These are phyloP conservation scores for Halcyon malimbica DNA, from an alignment of 2,113 vertebrate genomes.

Conservation along the genomic window DNA sequence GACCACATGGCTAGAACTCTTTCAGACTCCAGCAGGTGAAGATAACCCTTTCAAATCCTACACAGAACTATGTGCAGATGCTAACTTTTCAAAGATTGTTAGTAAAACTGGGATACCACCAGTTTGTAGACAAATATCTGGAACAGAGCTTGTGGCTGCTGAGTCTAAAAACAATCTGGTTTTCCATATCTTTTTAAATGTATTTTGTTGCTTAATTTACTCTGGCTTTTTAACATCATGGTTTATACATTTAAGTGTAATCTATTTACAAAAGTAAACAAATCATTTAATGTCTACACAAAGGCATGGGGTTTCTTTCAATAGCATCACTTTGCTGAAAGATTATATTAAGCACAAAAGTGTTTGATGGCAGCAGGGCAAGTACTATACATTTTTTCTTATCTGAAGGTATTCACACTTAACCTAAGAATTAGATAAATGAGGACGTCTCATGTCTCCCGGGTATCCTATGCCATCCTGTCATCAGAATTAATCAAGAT, in stretches of 20 bases:
- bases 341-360: neutral
- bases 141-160: neutral
- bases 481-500: slow-evolving; percentile 68
- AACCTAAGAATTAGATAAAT: slow-evolving; percentile 65
- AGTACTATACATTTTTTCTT: slow-evolving; percentile 50
- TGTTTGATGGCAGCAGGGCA: slow-evolving; percentile 55
- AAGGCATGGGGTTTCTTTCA: neutral
- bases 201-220: neutral
- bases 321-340: neutral
- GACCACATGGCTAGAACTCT: neutral
- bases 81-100: neutral
- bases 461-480: slow-evolving; percentile 59
- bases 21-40: neutral
- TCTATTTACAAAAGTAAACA: neutral
- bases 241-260: neutral
- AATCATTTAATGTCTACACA: neutral
- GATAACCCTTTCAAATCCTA: slow-evolving; percentile 26
- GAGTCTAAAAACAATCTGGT: neutral
- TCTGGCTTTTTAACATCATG: neutral
- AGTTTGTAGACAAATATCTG: neutral
- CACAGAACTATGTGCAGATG: neutral
- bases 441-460: slow-evolving; percentile 55
- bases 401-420: slow-evolving; percentile 72
- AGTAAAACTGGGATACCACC: neutral
- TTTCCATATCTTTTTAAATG: neutral